Conservation (phyloP, 35 echinoderm and acorn worm species). For the Stichopus chloronotus region DNA sequence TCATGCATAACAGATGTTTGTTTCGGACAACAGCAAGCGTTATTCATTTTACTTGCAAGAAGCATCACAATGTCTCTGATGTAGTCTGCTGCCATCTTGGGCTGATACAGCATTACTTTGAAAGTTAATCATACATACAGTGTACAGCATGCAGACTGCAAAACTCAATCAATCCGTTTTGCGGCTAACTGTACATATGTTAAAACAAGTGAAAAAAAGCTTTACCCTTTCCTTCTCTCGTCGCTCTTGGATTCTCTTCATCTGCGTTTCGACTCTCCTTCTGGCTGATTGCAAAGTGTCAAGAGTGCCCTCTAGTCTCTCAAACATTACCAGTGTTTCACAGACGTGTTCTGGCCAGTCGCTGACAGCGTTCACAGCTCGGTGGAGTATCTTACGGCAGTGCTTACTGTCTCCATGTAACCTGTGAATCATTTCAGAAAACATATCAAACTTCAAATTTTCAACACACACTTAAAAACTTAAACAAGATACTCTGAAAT, state of each 20-base stretch:
- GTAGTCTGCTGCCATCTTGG: no score
- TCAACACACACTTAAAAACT: neutral
- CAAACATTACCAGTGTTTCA: conserved; percentile 88
- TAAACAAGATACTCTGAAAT: no score
- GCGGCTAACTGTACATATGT: no score
- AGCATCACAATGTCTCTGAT: no score
- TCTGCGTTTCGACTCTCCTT: conserved; percentile 76
- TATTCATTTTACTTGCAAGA: no score
- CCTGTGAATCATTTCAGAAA: conserved; percentile 28
- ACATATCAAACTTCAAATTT: neutral
- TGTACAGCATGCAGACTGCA: no score
- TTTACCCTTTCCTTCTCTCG: conserved; percentile 70
- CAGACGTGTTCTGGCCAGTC: conserved; percentile 89
- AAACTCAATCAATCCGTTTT: no score
- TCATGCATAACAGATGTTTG: no score
- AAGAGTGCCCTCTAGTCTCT: conserved; percentile 87
- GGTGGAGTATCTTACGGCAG: conserved; percentile 81
- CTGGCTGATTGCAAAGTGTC: conserved; percentile 74
- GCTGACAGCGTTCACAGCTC: conserved; percentile 78
- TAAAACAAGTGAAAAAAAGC: no score
- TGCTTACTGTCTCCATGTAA: conserved; percentile 80
- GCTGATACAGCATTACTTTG: no score
- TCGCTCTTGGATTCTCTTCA: conserved; percentile 76
- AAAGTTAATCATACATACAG: no score
- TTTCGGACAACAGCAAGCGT: no score